Evolutionary conservation across 1,140 invertebrate genomes (phyloP).

Genomic region (Lordiphosa stackelbergi): DNA sequence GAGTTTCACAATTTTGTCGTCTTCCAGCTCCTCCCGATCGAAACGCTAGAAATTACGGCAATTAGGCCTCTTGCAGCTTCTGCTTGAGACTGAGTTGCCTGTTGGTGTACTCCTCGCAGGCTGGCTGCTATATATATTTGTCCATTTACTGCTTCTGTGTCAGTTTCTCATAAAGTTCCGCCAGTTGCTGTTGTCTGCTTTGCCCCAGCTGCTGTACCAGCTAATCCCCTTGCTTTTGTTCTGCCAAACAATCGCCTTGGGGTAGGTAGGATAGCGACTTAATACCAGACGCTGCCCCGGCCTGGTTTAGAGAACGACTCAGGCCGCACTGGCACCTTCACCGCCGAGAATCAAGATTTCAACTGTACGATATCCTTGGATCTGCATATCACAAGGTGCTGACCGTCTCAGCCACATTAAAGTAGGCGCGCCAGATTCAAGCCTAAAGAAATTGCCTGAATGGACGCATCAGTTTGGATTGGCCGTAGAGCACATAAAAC

Average conservation of each 20-base stretch:
- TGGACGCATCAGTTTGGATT: constrained; percentile 96
- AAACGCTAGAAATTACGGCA: too few relatives aligned
- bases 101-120: too few relatives aligned
- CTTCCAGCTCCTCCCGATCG: too few relatives aligned
- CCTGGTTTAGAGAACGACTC: constrained; percentile 39
- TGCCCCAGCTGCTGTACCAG: constrained; percentile 50
- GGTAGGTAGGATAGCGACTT: constrained; percentile 4
- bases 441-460: too few relatives aligned
- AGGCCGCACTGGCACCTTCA: constrained; percentile 66
- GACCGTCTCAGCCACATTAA: constrained; percentile 92
- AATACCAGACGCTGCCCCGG: constrained; percentile 39
- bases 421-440: too few relatives aligned
- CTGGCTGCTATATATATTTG: too few relatives aligned
- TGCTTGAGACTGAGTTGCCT: too few relatives aligned
- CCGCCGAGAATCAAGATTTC: constrained; percentile 79
- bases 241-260: constrained; percentile 1
- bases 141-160: constrained; percentile 1
- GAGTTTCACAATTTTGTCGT: too few relatives aligned
- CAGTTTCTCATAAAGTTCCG: constrained; percentile 78
- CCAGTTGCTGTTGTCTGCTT: constrained; percentile 80
- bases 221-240: constrained; percentile 14
- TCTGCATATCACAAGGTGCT: constrained; percentile 95
- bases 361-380: constrained; percentile 82
- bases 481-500: constrained; percentile 89
- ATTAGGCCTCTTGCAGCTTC: too few relatives aligned